phyloP scores from a whole-genome alignment of 1,140 invertebrate genomes.

The Zophobas atratus region DNA sequence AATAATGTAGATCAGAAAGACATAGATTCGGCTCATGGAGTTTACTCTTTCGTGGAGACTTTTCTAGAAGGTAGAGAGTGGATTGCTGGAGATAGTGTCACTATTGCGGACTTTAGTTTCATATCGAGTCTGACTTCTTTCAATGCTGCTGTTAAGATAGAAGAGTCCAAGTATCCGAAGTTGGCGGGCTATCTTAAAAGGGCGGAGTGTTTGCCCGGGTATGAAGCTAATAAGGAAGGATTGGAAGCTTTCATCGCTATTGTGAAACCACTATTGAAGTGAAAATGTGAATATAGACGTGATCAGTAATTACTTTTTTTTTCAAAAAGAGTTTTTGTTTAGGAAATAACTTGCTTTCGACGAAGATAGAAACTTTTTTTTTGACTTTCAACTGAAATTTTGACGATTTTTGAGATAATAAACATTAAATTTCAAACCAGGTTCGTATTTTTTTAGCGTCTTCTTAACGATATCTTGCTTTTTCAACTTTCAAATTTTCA shows the following conservation, averaged over 20 bases:
- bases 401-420: no score
- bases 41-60: constrained; percentile 53
- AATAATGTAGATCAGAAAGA: constrained; percentile 44
- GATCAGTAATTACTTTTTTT: no score
- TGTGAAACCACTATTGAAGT: no score
- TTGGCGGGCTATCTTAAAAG: constrained; percentile 50
- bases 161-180: constrained; percentile 52
- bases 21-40: constrained; percentile 25
- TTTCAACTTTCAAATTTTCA: no score
- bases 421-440: no score
- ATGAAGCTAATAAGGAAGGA: constrained; percentile 38
- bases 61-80: constrained; percentile 53
- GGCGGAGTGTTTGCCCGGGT: constrained; percentile 36
- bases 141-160: constrained; percentile 47
- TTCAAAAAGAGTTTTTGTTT: no score
- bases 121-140: constrained; percentile 38
- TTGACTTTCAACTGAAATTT: no score
- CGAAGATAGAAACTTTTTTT: no score
- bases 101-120: constrained; percentile 59
- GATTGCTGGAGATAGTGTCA: constrained; percentile 54
- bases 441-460: no score
- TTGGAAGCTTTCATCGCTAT: background rate
- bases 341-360: no score
- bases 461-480: no score
- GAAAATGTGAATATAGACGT: no score